phyloP scores from a whole-genome alignment of 2,797 vertebrate species.

The Xenopus petersii region DNA sequence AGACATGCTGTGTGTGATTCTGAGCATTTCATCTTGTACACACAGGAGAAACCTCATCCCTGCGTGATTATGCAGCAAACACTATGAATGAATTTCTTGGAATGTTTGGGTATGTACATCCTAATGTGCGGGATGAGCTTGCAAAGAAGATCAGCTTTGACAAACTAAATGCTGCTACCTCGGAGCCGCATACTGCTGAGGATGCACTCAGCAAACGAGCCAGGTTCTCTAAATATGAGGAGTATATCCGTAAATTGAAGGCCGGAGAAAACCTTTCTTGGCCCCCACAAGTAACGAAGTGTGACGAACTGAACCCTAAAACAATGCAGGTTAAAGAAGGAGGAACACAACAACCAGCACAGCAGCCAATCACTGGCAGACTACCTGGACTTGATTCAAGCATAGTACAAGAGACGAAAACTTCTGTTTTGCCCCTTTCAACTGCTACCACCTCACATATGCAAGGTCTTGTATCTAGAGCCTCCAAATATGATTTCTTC shows the following conservation, averaged over 20 bases:
- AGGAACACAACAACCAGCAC: constrained; percentile 61
- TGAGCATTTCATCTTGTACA: constrained; percentile 44
- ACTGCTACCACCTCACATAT: constrained; percentile 79
- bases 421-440: constrained; percentile 74
- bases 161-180: constrained; percentile 87
- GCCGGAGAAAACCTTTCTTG: constrained; percentile 89
- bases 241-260: constrained; percentile 96
- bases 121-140: constrained; percentile 92
- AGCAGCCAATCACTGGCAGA: constrained; percentile 56
- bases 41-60: constrained; percentile 85
- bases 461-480: constrained; percentile 83
- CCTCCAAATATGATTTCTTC: constrained; percentile 97
- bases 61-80: constrained; percentile 94
- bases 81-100: constrained; percentile 97
- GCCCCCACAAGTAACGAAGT: constrained; percentile 79
- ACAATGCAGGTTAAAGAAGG: constrained; percentile 72
- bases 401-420: constrained; percentile 86
- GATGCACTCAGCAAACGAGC: constrained; percentile 84
- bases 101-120: constrained; percentile 96
- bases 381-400: constrained; percentile 69
- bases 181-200: constrained; percentile 70
- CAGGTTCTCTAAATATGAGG: constrained; percentile 97
- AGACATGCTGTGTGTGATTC: constrained; percentile 27
- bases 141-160: constrained; percentile 96
- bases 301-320: constrained; percentile 81